Evolutionary conservation across 1,140 invertebrate genomes (phyloP), one percentile per base, ranked within the genome.

Genomic region (Solenopsis fugax): DNA sequence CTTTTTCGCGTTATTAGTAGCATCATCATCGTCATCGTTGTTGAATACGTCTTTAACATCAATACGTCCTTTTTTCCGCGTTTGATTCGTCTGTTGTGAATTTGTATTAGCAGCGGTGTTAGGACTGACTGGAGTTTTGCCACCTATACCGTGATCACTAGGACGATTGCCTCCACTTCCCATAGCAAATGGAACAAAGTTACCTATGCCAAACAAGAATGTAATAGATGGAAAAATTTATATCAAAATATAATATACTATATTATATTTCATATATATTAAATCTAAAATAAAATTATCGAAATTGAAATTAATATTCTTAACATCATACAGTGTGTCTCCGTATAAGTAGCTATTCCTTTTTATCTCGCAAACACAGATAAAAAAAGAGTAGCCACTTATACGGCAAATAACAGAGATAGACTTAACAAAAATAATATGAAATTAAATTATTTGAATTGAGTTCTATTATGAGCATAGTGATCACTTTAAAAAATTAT

Each of bases 11-110:
- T 95, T 96, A 89, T 95, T 96, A 65, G 94, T 93, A 88, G 96
- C 96, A 71, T 98, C 97, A 88, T 98, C 97, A 92, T 98, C 98
- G 89, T 99, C 98, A 89, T 98, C 98, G 84, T 97, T 98, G 94
- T 98, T 98, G 92, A 99, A 99, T 3, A 99, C 98, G 91, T 98
- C 98, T 78, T 98, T 97, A 0, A 98, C 96, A 87, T 98, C 98
- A 29, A 98, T 96, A 91, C 97, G 97, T 91, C 97, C 97, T 89
- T 97, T 97, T 91, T 97, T 97, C 71, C 93, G 95, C 0, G 90
- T 85, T 60, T 93, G 89, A 91, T 91, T 93, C 1, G 90, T n/a
- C 16, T 92, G 93, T 60, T 94, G 93, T 4, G 91, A 72, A 86
- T 89, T 94, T 0, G 76, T 50, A 87, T 90, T 93, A 37, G 88